Evolutionary conservation across 2,888 invertebrate species (phyloP).

Genomic region (Cordilura impudica): DNA sequence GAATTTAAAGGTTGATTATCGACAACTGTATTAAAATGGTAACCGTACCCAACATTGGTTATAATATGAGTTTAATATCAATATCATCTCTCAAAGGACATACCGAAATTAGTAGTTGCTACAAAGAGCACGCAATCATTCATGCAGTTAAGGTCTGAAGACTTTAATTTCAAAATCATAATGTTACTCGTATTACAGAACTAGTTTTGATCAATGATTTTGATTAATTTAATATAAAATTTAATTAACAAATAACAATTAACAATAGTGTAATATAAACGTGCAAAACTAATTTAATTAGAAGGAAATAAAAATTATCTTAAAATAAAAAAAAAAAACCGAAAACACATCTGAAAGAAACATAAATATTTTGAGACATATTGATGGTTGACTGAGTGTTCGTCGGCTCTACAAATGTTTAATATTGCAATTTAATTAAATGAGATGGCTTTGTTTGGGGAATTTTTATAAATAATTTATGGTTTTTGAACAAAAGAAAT

Average conservation of each 20-base stretch:
- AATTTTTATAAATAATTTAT: not conserved
- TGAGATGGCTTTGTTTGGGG: conserved; percentile 1
- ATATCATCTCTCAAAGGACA: no score
- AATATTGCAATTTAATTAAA: not conserved
- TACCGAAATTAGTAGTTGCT: no score
- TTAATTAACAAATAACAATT: not conserved
- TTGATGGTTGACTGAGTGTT: not conserved
- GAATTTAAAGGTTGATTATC: no score
- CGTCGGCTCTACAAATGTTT: not conserved
- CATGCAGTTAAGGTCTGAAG: no score
- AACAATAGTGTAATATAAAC: not conserved
- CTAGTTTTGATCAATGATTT: no score
- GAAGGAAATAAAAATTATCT: not conserved
- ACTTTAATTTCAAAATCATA: no score
- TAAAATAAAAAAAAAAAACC: not conserved
- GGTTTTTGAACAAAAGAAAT: not conserved
- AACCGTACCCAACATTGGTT: no score
- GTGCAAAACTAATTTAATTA: not conserved
- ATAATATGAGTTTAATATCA: no score
- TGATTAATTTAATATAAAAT: no score
- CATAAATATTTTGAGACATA: not conserved
- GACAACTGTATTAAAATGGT: no score
- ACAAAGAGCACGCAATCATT: no score
- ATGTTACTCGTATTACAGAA: no score
- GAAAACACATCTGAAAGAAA: not conserved